Evolutionary conservation across 2,797 vertebrate species (phyloP), one percentile per base, ranked within the genome.

Genomic region (Clarias fuscus): DNA sequence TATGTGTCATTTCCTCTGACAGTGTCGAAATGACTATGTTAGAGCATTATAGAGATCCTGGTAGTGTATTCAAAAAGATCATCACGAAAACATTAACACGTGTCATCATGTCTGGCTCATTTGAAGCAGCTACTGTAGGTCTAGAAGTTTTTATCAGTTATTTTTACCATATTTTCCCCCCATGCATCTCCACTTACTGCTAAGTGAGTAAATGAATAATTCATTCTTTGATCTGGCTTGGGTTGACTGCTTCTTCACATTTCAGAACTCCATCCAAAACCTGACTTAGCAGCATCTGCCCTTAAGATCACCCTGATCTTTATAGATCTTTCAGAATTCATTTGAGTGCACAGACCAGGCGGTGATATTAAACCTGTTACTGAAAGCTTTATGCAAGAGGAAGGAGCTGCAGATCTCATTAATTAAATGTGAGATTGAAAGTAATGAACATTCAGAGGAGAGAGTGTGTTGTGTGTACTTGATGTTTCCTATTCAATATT

Each of bases 211-310:
- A 22, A 85, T 85, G 33, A 24, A 82, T n/a, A 86, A 37, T 53
- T 72, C 43, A 33, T 68, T 78, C 82, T 77, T 61, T 87, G 43
- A 22, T 33, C 40, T 76, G 76, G 73, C 70, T 48, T 37, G 10
- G 73, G 10, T 24, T 67, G 10, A 73, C 43, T 27, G 73, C 14
- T 8, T 76, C 48, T 58, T 59, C 20, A 27, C 75, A 77, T 77
- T 77, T 77, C n/a, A 75, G 78, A 72, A 75, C 17, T 11, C 17
- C 30, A 37, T 37, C 75, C 75, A 80, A 56, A 87, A n/a, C 58
- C 67, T 84, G 43, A 81, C 43, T 40, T 43, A 53, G 77, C 10
- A 64, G 56, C 37, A 6, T n/a, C 4, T 17, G 43, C 13, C 62
- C 30, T 61, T 59, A 59, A 78, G 33, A 79, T 61, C 58, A 61